A percentile compares a stretch with the other conserved stretches of the same genome.
These are phyloP conservation scores for Cacajao melanocephalus DNA, from an alignment of 2,797 vertebrate species.

Conservation along the genomic window DNA sequence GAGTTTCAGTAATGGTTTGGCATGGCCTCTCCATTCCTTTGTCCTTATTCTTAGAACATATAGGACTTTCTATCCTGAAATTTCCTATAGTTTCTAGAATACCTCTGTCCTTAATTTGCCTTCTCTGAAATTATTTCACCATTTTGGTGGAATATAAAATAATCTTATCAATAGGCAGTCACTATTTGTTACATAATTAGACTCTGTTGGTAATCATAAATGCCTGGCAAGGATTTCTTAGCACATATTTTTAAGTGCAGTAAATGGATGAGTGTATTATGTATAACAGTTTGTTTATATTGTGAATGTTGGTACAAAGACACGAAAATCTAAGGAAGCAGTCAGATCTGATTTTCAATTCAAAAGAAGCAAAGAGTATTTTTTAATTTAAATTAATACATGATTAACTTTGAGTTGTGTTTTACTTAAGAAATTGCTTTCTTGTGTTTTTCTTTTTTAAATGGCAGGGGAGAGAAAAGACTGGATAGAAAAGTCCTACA, in stretches of 20 bases:
- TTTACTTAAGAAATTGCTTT: background rate
- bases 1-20: background rate
- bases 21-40: background rate
- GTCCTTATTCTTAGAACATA: background rate
- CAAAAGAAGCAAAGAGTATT: background rate
- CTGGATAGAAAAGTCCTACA: background rate
- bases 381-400: background rate
- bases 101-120: background rate
- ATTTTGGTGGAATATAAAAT: background rate
- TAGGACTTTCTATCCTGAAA: background rate
- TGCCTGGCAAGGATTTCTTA: background rate
- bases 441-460: background rate
- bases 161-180: background rate
- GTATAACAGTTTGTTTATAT: background rate
- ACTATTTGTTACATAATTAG: background rate
- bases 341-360: background rate
- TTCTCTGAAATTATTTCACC: background rate
- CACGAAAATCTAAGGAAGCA: background rate
- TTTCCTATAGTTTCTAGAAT: background rate
- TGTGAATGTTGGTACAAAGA: background rate
- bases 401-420: background rate
- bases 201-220: background rate
- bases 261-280: accelerated
- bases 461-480: background rate
- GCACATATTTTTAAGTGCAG: background rate